Evolutionary conservation across 2,888 invertebrate genomes (phyloP), one percentile per base, ranked within the genome.

Genomic region (Melinopterus prodromus): DNA sequence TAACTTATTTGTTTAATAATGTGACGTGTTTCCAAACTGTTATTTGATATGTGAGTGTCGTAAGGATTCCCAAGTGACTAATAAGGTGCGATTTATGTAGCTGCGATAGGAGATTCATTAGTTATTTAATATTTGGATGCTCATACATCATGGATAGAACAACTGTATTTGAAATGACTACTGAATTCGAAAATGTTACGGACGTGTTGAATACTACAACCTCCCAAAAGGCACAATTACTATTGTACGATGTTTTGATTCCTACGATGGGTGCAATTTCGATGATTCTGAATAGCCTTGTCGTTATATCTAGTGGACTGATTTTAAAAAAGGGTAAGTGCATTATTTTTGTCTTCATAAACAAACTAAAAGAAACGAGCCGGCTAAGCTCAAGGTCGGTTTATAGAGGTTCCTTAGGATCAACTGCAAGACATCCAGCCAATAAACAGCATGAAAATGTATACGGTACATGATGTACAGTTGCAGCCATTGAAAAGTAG

Each of bases 261-360:
- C 93, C 92, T 79, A 84, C 91, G 14, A 86, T 93, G 74, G 93
- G 92, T 6, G 87, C 89, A 2, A 84, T 93, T 15, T 92, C 93
- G 71, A 91, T 93, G 77, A 82, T 92, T 35, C 89, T 92, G 80
- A 94, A 94, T 87, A 86, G 92, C 38, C 90, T 91, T 6, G 93
- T 93, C n/a, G 92, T 93, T 14, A 88, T 93, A 79, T 93, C 93
- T n/a, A 93, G 93, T 86, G 93, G 93, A 78, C 88, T 93, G 2
- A 92, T 93, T 83, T 88, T 93, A 36, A 92, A 90, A 86, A 92
- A 91, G 90, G 92, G 93, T 93, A 89, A 86, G 86, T 82, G 35
- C 12, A 12, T 53, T 53, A 53, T 9, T 53, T 53, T 7, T 9
- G 53, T 53, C 7, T 53, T 15, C 26, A 69, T 26, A 37, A 53